These are phyloP conservation scores for Stratiomys singularior DNA, from an alignment of 2,888 invertebrate genomes.

Conservation along the genomic window DNA sequence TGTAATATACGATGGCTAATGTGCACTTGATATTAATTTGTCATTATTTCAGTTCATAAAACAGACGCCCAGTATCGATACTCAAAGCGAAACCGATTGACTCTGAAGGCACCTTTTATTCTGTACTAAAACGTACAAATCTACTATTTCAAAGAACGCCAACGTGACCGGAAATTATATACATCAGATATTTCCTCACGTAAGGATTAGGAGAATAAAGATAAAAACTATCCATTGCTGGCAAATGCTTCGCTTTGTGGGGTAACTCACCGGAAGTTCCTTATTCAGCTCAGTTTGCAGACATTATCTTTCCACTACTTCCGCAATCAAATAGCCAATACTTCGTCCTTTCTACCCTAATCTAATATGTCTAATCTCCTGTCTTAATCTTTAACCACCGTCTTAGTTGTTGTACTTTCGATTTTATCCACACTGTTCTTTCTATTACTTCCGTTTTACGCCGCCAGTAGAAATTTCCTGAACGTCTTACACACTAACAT, in stretches of 20 bases:
- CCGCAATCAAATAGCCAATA: conserved; percentile 22
- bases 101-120: too few relatives aligned
- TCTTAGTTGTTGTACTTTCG: neutral
- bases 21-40: too few relatives aligned
- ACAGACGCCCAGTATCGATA: too few relatives aligned
- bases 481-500: neutral
- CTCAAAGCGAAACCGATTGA: too few relatives aligned
- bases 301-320: conserved; percentile 29
- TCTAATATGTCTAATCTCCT: conserved; percentile 11
- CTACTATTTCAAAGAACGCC: neutral
- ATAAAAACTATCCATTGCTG: neutral
- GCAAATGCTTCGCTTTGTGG: neutral
- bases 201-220: neutral
- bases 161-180: conserved; percentile 35
- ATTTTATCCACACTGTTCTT: neutral
- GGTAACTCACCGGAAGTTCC: conserved; percentile 14
- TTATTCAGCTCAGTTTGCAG: conserved; percentile 20
- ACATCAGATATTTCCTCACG: neutral
- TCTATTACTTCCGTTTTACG: neutral
- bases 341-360: conserved; percentile 8
- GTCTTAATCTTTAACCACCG: neutral
- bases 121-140: too few relatives aligned
- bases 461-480: neutral
- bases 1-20: too few relatives aligned
- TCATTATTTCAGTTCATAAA: too few relatives aligned